Conservation (phyloP, 2,113 vertebrate genomes). For the Prunella fulvescens region DNA sequence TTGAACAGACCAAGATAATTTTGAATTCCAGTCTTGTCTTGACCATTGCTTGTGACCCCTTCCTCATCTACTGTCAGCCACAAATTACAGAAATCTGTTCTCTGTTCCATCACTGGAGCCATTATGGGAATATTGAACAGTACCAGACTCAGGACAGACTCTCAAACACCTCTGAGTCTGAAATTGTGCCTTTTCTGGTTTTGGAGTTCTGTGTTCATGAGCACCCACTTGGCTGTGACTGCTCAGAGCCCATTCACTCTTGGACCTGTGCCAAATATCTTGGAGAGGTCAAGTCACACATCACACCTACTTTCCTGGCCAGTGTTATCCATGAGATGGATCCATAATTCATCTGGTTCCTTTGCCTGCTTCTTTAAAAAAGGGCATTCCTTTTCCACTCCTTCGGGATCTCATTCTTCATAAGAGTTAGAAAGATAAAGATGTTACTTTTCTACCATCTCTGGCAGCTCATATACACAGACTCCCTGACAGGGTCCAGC, state of each 20-base stretch:
- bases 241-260: not conserved
- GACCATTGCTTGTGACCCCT: not conserved
- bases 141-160: not conserved
- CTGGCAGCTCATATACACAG: not conserved
- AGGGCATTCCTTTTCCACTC: not conserved
- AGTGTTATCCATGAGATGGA: not conserved
- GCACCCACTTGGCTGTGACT: not conserved
- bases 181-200: not conserved
- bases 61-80: not conserved
- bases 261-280: not conserved
- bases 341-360: not conserved
- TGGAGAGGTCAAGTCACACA: not conserved
- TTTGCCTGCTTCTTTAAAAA: not conserved
- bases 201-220: not conserved
- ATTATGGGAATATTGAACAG: constrained; percentile 8
- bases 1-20: not conserved
- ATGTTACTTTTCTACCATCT: not conserved
- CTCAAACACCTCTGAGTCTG: not conserved
- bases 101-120: not conserved
- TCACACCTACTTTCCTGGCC: not conserved
- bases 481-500: not conserved
- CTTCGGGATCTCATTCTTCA: not conserved
- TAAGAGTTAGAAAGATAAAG: not conserved
- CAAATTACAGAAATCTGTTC: constrained; percentile 17
- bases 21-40: not conserved